A percentile compares a stretch with the other conserved stretches of the same genome.
These are phyloP conservation scores for Epinotia ramella DNA, from an alignment of 2,888 invertebrate species.

Conservation along the genomic window DNA sequence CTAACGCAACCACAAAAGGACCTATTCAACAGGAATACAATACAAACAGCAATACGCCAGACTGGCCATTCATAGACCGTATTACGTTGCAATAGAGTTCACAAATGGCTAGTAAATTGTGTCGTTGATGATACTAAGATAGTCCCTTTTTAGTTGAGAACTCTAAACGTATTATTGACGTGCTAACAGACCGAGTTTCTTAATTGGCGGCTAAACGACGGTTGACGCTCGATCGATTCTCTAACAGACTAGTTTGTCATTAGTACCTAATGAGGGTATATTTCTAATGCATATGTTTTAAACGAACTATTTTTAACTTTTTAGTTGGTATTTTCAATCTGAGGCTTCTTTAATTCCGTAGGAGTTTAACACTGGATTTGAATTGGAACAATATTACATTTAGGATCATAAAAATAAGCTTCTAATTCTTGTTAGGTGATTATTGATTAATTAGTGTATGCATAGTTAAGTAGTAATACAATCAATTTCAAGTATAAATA, in stretches of 20 bases:
- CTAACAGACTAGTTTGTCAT: constrained; percentile 28
- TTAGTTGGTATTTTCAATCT: neutral
- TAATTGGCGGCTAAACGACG: constrained; percentile 42
- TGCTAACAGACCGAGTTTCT: constrained; percentile 27
- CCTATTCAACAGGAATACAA: neutral
- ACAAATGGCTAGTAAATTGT: neutral
- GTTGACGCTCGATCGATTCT: constrained; percentile 34
- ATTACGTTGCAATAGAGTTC: no score
- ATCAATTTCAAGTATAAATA: neutral
- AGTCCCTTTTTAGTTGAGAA: neutral
- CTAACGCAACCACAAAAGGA: neutral
- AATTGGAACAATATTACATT: no score
- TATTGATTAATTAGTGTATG: no score
- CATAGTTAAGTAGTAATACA: neutral
- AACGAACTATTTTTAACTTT: neutral
- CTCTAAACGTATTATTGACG: constrained; percentile 38
- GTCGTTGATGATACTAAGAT: neutral
- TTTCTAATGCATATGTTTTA: constrained; percentile 21
- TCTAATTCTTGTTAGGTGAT: no score
- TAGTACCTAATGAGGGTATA: constrained; percentile 16
- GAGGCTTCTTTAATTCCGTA: neutral
- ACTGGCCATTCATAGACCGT: no score
- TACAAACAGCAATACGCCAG: no score
- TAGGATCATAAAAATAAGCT: no score
- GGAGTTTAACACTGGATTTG: neutral